Percentiles rank a stretch among this genome's conserved stretches.
These are phyloP conservation scores for Hirudinaria manillensis DNA, from an alignment of 2,888 invertebrate genomes.

Conservation along the genomic window DNA sequence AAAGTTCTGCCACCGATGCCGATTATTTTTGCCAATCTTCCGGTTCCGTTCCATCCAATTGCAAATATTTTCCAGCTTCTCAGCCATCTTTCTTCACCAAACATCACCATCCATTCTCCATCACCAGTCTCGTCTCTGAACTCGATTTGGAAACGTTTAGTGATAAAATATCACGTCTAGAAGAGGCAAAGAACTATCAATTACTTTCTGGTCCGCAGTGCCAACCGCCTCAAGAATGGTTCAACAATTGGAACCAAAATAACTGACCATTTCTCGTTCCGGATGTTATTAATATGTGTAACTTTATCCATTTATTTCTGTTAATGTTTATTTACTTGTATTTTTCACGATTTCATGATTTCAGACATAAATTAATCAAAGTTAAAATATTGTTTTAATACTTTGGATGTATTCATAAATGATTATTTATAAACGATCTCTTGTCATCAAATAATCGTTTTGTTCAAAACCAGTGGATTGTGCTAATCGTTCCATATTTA, in stretches of 20 bases:
- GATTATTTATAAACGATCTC: no score
- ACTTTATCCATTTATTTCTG: background rate
- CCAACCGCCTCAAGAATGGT: background rate
- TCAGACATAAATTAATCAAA: no score
- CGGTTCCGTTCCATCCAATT: background rate
- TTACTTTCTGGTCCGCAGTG: background rate
- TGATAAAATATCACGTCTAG: conserved; percentile 7
- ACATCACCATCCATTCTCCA: conserved; percentile 9
- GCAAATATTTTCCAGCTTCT: conserved; percentile 9
- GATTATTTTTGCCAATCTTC: background rate
- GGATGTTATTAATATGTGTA: background rate
- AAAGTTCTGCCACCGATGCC: background rate
- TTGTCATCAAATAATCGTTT: no score
- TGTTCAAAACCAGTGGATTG: no score
- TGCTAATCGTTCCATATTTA: no score
- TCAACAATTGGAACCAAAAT: conserved; percentile 13
- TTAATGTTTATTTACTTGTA: background rate
- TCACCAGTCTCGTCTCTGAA: conserved; percentile 24
- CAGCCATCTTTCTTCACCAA: conserved; percentile 4
- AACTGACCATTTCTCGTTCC: background rate
- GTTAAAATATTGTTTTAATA: no score
- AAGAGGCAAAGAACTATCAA: background rate
- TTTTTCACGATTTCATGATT: background rate
- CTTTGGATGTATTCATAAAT: no score
- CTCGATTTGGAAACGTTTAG: conserved; percentile 10